A percentile compares a stretch with the other conserved stretches of the same genome.
These are phyloP conservation scores for Cochlearius cochlearius DNA, from an alignment of 2,113 vertebrate species.

Conservation along the genomic window DNA sequence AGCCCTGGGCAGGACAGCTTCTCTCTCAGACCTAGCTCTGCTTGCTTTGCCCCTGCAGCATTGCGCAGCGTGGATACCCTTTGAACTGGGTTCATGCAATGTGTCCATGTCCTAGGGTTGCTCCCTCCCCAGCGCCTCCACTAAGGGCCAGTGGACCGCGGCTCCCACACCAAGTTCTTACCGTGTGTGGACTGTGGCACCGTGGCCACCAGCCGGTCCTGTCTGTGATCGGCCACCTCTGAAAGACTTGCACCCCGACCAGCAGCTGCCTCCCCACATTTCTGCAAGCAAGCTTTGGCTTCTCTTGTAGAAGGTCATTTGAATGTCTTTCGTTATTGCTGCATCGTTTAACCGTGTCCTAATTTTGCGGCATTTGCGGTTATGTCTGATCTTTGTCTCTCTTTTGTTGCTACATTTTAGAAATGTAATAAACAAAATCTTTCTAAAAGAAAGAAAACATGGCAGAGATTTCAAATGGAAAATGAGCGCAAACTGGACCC, in stretches of 20 bases:
- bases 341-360: not conserved
- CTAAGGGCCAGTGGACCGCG: not conserved
- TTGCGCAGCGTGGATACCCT: not conserved
- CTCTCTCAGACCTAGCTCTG: not conserved
- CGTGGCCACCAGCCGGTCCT: not conserved
- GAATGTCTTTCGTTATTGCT: not conserved
- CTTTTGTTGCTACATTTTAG: not conserved
- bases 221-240: not conserved
- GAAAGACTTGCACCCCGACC: not conserved
- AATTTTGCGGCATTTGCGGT: not conserved
- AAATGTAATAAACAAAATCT: constrained; percentile 11
- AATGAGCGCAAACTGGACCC: constrained; percentile 3
- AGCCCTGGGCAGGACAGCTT: not conserved
- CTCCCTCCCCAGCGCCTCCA: accelerated
- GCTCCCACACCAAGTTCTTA: not conserved
- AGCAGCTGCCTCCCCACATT: not conserved
- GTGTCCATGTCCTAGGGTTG: accelerated
- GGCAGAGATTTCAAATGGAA: constrained; percentile 37
- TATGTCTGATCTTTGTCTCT: constrained; percentile 6
- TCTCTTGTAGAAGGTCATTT: not conserved
- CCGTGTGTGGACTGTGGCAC: not conserved
- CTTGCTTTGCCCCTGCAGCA: too few species aligned
- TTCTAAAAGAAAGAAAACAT: not conserved
- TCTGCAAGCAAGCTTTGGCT: not conserved
- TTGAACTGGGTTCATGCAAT: not conserved